Evolutionary conservation across 2,888 invertebrate species (phyloP).

Genomic region (Epistrophella euchroma): DNA sequence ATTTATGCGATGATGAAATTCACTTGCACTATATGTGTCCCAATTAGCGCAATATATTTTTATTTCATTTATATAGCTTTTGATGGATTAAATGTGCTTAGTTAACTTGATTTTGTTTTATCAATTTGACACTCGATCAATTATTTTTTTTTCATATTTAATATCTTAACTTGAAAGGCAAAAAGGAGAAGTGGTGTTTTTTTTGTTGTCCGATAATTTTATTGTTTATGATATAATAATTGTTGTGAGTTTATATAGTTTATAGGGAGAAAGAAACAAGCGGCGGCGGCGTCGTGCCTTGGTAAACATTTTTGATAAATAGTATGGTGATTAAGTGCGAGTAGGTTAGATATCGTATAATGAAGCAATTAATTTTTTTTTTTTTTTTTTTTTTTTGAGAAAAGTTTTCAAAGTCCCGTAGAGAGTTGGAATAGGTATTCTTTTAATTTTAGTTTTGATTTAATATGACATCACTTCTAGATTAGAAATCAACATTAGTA

Average conservation of each 20-base stretch:
- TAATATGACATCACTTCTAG: constrained; percentile 18
- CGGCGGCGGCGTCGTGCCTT: constrained; percentile 35
- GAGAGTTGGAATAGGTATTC: not conserved
- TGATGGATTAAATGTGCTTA: constrained; percentile 59
- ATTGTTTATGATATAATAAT: constrained; percentile 26
- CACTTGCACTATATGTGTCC: constrained; percentile 48
- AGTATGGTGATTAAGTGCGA: constrained; percentile 41
- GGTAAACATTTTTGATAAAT: constrained; percentile 25
- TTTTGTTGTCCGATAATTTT: constrained; percentile 13
- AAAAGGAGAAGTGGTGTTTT: constrained; percentile 39
- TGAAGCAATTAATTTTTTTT: constrained; percentile 36
- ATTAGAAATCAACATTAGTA: not conserved
- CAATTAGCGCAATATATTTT: constrained; percentile 54
- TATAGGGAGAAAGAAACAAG: not conserved
- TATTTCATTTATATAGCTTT: constrained; percentile 24
- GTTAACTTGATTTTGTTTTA: constrained; percentile 55
- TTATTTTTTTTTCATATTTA: constrained; percentile 39
- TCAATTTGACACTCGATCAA: constrained; percentile 73
- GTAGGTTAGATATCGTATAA: constrained; percentile 20
- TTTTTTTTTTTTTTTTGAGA: not conserved
- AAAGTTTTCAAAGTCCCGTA: constrained; percentile 2
- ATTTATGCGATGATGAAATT: constrained; percentile 54
- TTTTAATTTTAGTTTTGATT: not conserved
- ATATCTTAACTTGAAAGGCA: constrained; percentile 3
- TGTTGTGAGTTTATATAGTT: not conserved